Evolutionary conservation across 2,888 invertebrate species (phyloP), one percentile per base, ranked within the genome.

Genomic region (Alentia gelatinosa): DNA sequence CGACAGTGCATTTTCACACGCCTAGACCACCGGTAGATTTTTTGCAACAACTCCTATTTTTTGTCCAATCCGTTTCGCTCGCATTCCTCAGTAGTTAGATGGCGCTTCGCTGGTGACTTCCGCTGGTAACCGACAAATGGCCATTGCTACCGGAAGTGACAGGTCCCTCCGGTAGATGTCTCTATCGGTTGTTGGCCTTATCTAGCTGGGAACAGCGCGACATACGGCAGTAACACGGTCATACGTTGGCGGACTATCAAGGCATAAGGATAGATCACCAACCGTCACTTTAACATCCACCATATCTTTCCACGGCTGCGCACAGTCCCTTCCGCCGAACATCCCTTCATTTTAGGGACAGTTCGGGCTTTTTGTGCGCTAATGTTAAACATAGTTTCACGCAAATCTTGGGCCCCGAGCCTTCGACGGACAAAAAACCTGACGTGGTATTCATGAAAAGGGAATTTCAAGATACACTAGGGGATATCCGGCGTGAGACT

Each of bases 341-440:
- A 74, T 26, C 3, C 74, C 74, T 74, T 74, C 74, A 74, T 3
- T 74, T 30, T 74, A 74, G 74, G 74, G 4, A 74, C 33, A 26
- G 56, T n/a, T 56, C 56, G 23, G 56, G 56, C 74, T 1, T 15
- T 74, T 79, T 39, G 12, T 33, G 15, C 79, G 37, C 37, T 79
- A 79, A 79, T 7, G 79, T 37, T 79, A 37, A 79, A 79, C 39
- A 79, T 79, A 79, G 37, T 79, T 79, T 79, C 79, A 39, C 79
- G 39, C 79, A 79, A 39, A 35, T 79, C 39, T 35, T 39, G 37
- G 23, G 35, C 19, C 79, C 19, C 37, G 79, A 19, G 79, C 35
- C 23, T 35, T 30, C 68, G 3, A 15, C 39, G n/a, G 19, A n/a
- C 79, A 19, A 79, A 79, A 79, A 79, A 15, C 35, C 39, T 79